Evolutionary conservation across 2,888 invertebrate species (phyloP).

Genomic region (Melanargia galathea): DNA sequence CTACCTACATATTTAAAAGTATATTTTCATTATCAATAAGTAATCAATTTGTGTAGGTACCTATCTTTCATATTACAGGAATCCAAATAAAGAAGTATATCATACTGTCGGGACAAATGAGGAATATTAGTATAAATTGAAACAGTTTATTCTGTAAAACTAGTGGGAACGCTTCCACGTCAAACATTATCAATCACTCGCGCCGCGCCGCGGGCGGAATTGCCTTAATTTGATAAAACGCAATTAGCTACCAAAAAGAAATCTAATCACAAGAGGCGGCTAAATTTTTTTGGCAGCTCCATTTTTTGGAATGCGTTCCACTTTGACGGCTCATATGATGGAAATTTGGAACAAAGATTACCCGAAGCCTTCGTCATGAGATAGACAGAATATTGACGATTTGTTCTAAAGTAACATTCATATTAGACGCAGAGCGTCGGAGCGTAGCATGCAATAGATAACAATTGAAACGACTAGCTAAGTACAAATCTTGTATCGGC

Average conservation of each 20-base stretch:
- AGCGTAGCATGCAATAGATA: too few relatives aligned
- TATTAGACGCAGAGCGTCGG: too few relatives aligned
- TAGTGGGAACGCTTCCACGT: constrained; percentile 65
- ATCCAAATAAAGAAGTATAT: constrained; percentile 30
- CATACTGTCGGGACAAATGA: constrained; percentile 60
- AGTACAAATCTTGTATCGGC: too few relatives aligned
- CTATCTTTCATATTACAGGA: background rate
- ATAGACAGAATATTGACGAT: constrained; percentile 28
- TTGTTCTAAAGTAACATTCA: background rate
- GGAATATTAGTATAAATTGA: constrained; percentile 71
- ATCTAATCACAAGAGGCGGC: constrained; percentile 76
- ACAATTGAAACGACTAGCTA: too few relatives aligned
- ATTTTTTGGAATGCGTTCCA: constrained; percentile 62
- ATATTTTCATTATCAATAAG: too few relatives aligned
- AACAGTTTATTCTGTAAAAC: constrained; percentile 81
- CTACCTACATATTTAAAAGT: too few relatives aligned
- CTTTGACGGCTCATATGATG: constrained; percentile 58
- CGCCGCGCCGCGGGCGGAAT: constrained; percentile 63
- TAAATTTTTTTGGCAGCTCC: constrained; percentile 67
- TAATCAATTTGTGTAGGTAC: background rate
- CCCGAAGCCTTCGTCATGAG: constrained; percentile 37
- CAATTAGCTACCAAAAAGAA: constrained; percentile 82
- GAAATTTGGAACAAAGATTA: constrained; percentile 46
- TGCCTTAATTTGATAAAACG: constrained; percentile 82
- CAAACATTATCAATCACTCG: constrained; percentile 79